Evolutionary conservation across 2,888 invertebrate genomes (phyloP).

Genomic region (Vanessa cardui): DNA sequence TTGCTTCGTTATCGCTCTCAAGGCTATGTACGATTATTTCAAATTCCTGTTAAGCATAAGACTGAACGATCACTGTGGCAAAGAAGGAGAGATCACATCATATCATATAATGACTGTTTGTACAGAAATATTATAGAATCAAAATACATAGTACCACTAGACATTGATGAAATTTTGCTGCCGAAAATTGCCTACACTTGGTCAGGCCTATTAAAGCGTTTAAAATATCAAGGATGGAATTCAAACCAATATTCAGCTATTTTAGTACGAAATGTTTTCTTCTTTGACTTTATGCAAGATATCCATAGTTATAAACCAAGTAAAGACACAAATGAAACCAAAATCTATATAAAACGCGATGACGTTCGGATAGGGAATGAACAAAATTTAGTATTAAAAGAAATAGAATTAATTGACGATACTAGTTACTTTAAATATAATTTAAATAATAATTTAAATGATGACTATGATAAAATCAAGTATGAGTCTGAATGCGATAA

Average conservation of each 20-base stretch:
- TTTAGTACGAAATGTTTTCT: constrained; percentile 86
- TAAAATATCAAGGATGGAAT: constrained; percentile 68
- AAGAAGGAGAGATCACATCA: constrained; percentile 86
- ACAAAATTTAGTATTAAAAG: constrained; percentile 52
- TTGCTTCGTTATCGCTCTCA: constrained; percentile 80
- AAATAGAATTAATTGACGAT: constrained; percentile 62
- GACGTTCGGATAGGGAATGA: constrained; percentile 63
- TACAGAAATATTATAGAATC: constrained; percentile 87
- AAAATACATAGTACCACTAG: constrained; percentile 86
- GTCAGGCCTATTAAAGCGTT: constrained; percentile 79
- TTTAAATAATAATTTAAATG: constrained; percentile 44
- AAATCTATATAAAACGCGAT: constrained; percentile 70
- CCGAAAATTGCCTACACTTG: constrained; percentile 84
- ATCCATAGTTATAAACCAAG: constrained; percentile 52
- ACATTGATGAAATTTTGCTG: constrained; percentile 88
- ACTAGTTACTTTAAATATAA: constrained; percentile 45
- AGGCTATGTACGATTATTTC: constrained; percentile 75
- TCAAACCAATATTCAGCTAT: constrained; percentile 82
- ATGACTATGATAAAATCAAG: constrained; percentile 37
- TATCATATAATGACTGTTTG: constrained; percentile 90
- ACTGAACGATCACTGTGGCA: constrained; percentile 81
- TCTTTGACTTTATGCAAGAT: constrained; percentile 82
- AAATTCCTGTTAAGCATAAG: constrained; percentile 79
- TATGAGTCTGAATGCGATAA: constrained; percentile 60
- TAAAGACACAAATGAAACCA: constrained; percentile 51